Conservation (phyloP, 2,113 vertebrate genomes). For the Orientallactaga bullata region DNA sequence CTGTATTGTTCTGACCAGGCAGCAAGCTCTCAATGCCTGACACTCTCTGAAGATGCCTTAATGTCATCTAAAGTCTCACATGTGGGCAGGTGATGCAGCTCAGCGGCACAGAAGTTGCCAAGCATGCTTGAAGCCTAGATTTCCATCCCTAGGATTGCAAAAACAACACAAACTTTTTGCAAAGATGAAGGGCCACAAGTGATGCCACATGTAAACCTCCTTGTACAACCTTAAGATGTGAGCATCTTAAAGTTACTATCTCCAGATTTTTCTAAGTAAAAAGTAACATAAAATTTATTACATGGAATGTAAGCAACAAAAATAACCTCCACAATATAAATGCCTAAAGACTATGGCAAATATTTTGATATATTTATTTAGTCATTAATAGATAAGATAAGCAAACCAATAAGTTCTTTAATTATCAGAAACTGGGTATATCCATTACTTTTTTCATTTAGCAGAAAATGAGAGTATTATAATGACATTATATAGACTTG, state of each 20-base stretch:
- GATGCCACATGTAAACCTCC: background rate
- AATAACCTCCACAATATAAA: background rate
- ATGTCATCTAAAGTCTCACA: background rate
- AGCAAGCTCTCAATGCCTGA: background rate
- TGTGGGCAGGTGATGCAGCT: no score
- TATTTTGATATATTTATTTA: background rate
- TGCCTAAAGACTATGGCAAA: background rate
- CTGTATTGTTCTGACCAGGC: background rate
- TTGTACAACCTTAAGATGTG: background rate
- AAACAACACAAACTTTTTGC: no score
- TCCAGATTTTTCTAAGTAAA: background rate
- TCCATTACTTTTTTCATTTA: conserved; percentile 14
- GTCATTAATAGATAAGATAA: background rate
- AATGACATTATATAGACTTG: background rate
- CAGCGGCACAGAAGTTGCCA: no score
- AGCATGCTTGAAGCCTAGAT: no score
- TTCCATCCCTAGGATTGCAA: no score
- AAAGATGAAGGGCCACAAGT: rapidly evolving
- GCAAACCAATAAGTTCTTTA: conserved; percentile 13
- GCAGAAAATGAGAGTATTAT: background rate
- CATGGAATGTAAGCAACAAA: background rate
- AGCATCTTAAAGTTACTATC: background rate
- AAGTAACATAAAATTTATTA: background rate
- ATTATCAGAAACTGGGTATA: background rate
- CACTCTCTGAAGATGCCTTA: background rate